A percentile compares a stretch with the other conserved stretches of the same genome.
phyloP scores from a whole-genome alignment of 2,797 vertebrate species.

The Corythornis leucogaster region DNA sequence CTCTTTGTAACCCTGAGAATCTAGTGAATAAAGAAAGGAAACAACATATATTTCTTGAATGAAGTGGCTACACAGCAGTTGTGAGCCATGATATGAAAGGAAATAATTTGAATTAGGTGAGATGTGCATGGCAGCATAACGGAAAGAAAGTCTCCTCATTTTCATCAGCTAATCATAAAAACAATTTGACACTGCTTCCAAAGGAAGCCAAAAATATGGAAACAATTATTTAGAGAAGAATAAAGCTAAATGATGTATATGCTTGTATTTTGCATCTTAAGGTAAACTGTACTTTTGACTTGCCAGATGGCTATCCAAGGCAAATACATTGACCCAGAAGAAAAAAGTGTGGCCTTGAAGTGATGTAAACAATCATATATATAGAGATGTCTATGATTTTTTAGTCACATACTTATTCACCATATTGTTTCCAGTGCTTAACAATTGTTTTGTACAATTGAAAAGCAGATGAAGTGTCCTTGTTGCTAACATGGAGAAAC shows the following conservation, averaged over 20 bases:
- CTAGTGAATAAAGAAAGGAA: slow-evolving; percentile 3
- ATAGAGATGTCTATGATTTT: neutral
- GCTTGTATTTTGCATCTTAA: slow-evolving; percentile 67
- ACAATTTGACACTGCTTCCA: slow-evolving; percentile 72
- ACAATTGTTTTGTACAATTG: neutral
- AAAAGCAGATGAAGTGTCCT: slow-evolving; percentile 40
- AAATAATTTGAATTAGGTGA: slow-evolving; percentile 76
- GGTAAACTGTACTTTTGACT: slow-evolving; percentile 63
- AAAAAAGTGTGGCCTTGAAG: neutral
- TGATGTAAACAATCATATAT: slow-evolving; percentile 13
- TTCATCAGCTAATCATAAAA: slow-evolving; percentile 83
- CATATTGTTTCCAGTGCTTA: slow-evolving; percentile 1
- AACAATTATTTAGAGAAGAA: slow-evolving; percentile 77
- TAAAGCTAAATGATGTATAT: slow-evolving; percentile 52
- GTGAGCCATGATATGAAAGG: slow-evolving; percentile 62
- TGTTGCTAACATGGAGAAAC: slow-evolving; percentile 2
- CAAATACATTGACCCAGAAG: neutral
- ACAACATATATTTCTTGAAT: slow-evolving; percentile 37
- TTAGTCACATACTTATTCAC: neutral
- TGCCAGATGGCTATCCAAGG: slow-evolving; percentile 23
- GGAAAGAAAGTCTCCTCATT: slow-evolving; percentile 71
- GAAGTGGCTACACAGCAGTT: slow-evolving; percentile 66
- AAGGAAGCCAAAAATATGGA: slow-evolving; percentile 79
- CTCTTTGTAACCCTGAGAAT: slow-evolving; percentile 19
- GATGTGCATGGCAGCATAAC: slow-evolving; percentile 56